These are phyloP conservation scores for Harpegnathos saltator DNA, from an alignment of 1,140 invertebrate genomes.

Conservation along the genomic window DNA sequence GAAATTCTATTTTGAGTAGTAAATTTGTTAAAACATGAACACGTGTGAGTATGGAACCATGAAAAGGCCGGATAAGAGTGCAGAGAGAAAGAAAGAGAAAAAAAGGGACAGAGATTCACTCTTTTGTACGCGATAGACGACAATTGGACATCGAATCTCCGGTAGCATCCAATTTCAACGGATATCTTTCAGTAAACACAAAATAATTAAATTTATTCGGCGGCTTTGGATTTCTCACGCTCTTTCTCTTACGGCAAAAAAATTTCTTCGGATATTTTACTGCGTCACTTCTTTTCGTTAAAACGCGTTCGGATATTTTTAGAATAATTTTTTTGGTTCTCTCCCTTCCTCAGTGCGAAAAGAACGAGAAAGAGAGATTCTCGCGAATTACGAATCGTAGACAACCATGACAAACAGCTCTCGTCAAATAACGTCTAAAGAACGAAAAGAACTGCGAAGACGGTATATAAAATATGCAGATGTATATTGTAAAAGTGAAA, in stretches of 20 bases:
- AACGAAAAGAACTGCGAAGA: too few species aligned
- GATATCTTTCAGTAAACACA: conserved; percentile 44
- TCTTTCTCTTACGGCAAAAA: too few species aligned
- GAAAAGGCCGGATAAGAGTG: neutral
- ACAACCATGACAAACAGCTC: too few species aligned
- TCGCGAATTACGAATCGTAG: too few species aligned
- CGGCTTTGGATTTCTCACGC: neutral
- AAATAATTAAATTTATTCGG: conserved; percentile 52
- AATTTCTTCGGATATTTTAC: conserved; percentile 45
- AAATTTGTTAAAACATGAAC: too few species aligned
- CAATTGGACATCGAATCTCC: conserved; percentile 46
- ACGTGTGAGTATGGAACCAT: neutral
- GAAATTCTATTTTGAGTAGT: too few species aligned
- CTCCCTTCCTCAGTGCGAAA: too few species aligned
- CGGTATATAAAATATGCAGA: too few species aligned
- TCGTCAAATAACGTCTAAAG: too few species aligned
- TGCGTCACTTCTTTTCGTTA: conserved; percentile 7
- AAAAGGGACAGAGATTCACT: neutral
- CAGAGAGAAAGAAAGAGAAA: neutral
- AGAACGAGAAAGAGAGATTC: too few species aligned
- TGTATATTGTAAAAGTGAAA: too few species aligned
- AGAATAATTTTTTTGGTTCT: neutral
- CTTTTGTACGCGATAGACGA: conserved; percentile 42
- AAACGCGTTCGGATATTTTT: conserved; percentile 10
- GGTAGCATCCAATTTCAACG: conserved; percentile 48